These are phyloP conservation scores for Acanthopagrus latus DNA, from an alignment of 2,797 vertebrate species.

Conservation along the genomic window DNA sequence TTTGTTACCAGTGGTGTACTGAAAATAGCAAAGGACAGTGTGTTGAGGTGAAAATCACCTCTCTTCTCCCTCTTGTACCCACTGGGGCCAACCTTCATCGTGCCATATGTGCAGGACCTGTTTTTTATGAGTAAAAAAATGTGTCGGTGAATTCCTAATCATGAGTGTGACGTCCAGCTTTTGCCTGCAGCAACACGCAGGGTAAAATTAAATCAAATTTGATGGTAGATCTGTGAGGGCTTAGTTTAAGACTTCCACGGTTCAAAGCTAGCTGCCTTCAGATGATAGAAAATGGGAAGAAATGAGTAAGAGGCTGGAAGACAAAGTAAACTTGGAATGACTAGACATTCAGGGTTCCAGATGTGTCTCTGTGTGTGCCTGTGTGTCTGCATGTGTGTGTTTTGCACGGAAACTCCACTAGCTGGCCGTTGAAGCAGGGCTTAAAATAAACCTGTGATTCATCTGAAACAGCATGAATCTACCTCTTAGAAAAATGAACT, in stretches of 20 bases:
- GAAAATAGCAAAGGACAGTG: slow-evolving; percentile 61
- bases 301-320: slow-evolving; percentile 76
- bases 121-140: slow-evolving; percentile 17
- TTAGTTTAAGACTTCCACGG: slow-evolving; percentile 44
- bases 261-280: slow-evolving; percentile 45
- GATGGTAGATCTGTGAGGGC: slow-evolving; percentile 19
- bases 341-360: slow-evolving; percentile 66
- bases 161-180: slow-evolving; percentile 31
- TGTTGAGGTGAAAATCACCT: slow-evolving; percentile 57
- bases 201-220: slow-evolving; percentile 37
- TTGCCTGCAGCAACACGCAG: slow-evolving; percentile 19
- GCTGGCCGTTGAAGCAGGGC: slow-evolving; percentile 47
- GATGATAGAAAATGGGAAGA: slow-evolving; percentile 71
- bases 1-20: slow-evolving; percentile 46
- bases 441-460: slow-evolving; percentile 81
- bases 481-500: slow-evolving; percentile 54
- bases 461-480: slow-evolving; percentile 64
- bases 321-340: slow-evolving; percentile 72
- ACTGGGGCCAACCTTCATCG: slow-evolving; percentile 13
- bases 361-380: slow-evolving; percentile 61
- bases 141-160: slow-evolving; percentile 21
- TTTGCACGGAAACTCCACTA: slow-evolving; percentile 69
- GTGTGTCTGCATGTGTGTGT: slow-evolving; percentile 35
- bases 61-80: slow-evolving; percentile 12
- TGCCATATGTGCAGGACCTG: slow-evolving; percentile 27